phyloP scores from a whole-genome alignment of 2,797 vertebrate species.

The Myotis findleyi region DNA sequence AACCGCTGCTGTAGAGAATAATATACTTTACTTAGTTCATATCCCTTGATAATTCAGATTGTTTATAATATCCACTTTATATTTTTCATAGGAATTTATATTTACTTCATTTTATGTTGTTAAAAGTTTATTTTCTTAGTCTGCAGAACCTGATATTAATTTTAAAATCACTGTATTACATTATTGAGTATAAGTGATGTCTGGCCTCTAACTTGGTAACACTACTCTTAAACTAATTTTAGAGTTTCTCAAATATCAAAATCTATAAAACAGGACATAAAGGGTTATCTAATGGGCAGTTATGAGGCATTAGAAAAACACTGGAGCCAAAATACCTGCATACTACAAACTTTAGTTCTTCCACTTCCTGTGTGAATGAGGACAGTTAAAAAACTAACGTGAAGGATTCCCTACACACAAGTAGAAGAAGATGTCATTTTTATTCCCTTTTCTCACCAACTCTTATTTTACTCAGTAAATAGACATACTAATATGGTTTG shows the following conservation, averaged over 20 bases:
- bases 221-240: neutral
- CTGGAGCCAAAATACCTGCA: neutral
- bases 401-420: neutral
- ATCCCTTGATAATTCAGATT: neutral
- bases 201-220: neutral
- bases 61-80: neutral
- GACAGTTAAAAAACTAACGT: neutral
- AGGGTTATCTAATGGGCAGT: neutral
- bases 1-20: neutral
- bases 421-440: neutral
- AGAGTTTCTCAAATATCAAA: constrained; percentile 2
- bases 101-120: neutral
- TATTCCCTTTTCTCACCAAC: neutral
- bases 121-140: constrained; percentile 1
- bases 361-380: neutral
- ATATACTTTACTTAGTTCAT: neutral
- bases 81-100: neutral
- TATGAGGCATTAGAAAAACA: neutral
- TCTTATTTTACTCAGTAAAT: neutral
- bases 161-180: neutral
- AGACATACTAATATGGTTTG: neutral
- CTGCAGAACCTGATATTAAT: neutral
- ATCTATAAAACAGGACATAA: neutral
- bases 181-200: neutral
- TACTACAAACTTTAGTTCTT: neutral